A percentile compares a stretch with the other conserved stretches of the same genome.
Conservation (phyloP, 1,140 invertebrate genomes). For the Halictus rubicundus region DNA sequence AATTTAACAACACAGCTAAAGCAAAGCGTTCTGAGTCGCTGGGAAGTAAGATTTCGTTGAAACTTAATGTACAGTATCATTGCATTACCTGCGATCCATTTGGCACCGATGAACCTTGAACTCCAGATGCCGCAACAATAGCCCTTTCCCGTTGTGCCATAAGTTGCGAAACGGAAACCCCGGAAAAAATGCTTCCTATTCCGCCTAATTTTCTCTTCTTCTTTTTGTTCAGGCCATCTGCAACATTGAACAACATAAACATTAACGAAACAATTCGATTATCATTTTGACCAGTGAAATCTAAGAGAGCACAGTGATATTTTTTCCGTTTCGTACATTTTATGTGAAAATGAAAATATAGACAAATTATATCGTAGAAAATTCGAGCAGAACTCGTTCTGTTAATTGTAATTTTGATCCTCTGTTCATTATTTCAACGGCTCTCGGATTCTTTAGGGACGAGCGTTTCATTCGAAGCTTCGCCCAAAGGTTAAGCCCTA, state of each 20-base stretch:
- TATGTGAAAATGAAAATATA: no score
- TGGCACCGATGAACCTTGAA: constrained; percentile 68
- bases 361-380: constrained; percentile 13
- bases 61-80: constrained; percentile 50
- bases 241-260: constrained; percentile 55
- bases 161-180: constrained; percentile 85
- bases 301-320: no score
- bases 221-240: constrained; percentile 83
- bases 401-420: constrained; percentile 42
- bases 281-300: background rate
- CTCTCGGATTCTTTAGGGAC: constrained; percentile 53
- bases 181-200: constrained; percentile 81
- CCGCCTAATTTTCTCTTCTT: constrained; percentile 84
- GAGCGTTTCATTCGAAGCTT: constrained; percentile 58
- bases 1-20: no score
- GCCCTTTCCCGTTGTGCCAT: constrained; percentile 84
- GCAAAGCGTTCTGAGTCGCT: background rate
- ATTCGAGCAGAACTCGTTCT: constrained; percentile 54
- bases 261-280: background rate
- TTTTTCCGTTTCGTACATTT: background rate
- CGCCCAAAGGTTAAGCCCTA: constrained; percentile 55
- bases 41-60: background rate
- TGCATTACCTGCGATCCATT: constrained; percentile 77
- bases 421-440: constrained; percentile 52
- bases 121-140: constrained; percentile 69